Base-by-base conservation (phyloP, 2,888 invertebrate species). In the Tenthredo mesomela region DNA sequence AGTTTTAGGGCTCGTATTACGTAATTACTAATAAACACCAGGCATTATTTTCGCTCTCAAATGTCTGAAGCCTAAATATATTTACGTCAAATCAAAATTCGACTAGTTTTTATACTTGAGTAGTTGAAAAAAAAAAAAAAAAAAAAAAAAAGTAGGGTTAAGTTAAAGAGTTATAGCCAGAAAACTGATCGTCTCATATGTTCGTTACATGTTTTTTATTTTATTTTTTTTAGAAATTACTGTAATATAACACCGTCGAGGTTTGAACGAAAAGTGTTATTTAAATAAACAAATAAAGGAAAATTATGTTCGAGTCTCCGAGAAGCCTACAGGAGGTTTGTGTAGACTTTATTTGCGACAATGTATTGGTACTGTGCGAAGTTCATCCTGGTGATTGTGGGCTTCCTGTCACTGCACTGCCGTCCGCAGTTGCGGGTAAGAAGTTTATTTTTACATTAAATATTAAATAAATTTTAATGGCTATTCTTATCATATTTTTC, bases 261-360 rank as follows among this genome's bases (percentile, higher is more conserved):
- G 58, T 71, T 40, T 73, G 12, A 37, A 73, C 21, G 73, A 58
- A 84, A 84, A 75, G 75, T 54, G 75, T 82, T 43, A 40, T 82
- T 71, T 25, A 75, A 80, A 67, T 82, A 80, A 82, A 33, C 21
- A 21, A 71, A 71, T 67, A 83, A 73, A 82, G 15, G n/a, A 75
- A 15, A 50, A 91, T 91, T 86, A 96, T 96, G 96, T 95, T 94
- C 89, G 95, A 95, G 91, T 95, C 94, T 86, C 96, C 96, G 65
- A 93, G 93, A 89, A 94, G 95, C 86, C 93, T 96, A 84, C 95
- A 95, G 92, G 95, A 95, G 88, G 94, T 95, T 88, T 96, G 96
- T 91, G 93, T 96, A 73, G 95, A 95, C 89, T 95, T 94, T 88
- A 95, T 96, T 87, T 95, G 95, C 91, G 95, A 95, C 87, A 95